phyloP scores from a whole-genome alignment of 1,140 invertebrate genomes.

The Lepidotrigona ventralis region DNA sequence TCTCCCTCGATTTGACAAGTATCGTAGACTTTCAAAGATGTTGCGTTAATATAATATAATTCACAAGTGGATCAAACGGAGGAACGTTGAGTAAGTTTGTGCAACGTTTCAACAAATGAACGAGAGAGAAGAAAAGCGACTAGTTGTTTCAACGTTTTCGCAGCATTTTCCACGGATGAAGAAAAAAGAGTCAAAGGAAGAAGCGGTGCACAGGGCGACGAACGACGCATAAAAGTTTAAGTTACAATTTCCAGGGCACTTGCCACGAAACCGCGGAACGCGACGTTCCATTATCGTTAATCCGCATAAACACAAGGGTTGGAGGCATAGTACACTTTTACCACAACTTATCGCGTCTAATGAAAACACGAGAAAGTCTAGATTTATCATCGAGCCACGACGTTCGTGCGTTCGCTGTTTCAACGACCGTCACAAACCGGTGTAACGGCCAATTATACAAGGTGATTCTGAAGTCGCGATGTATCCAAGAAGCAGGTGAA shows the following conservation, averaged over 20 bases:
- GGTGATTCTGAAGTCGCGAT: background rate
- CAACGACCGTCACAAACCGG: background rate
- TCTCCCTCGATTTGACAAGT: too few relatives aligned
- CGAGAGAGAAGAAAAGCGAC: background rate
- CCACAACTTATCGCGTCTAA: constrained; percentile 1
- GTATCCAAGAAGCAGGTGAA: background rate
- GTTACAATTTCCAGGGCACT: background rate
- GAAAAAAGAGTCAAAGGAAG: background rate
- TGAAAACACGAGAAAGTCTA: background rate
- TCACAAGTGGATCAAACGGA: background rate
- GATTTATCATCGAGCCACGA: background rate
- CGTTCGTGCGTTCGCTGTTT: background rate
- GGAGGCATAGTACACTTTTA: background rate
- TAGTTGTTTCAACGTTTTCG: background rate
- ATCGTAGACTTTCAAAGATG: too few relatives aligned
- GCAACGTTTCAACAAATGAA: background rate
- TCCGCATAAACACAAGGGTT: background rate
- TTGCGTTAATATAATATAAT: too few relatives aligned
- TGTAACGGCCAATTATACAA: background rate
- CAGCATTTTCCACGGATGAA: background rate
- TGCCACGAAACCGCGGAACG: background rate
- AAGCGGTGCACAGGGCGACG: background rate
- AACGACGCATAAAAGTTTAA: constrained; percentile 7
- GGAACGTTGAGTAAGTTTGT: background rate
- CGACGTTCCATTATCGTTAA: constrained; percentile 29